Evolutionary conservation across 1,140 invertebrate species (phyloP).

Genomic region (Hetaerina americana): DNA sequence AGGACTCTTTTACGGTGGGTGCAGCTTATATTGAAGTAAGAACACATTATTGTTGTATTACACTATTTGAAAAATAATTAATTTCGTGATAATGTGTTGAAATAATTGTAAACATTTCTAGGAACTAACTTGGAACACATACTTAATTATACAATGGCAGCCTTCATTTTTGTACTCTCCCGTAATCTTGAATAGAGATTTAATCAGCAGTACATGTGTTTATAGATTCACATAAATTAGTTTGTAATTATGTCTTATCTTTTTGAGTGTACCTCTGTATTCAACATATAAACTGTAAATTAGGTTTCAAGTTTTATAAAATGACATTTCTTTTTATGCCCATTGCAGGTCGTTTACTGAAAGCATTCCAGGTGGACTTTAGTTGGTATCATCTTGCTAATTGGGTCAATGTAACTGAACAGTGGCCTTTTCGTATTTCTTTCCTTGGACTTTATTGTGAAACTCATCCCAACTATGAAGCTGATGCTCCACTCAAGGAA

Average conservation of each 20-base stretch:
- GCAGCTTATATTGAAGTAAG: too few species aligned
- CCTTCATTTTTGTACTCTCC: too few species aligned
- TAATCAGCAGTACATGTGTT: too few species aligned
- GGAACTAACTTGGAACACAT: too few species aligned
- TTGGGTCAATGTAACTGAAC: conserved; percentile 97
- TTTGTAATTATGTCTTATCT: not conserved
- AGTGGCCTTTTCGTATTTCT: conserved; percentile 94
- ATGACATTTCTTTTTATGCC: conserved; percentile 11
- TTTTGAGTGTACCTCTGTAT: not conserved
- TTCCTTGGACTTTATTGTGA: conserved; percentile 95
- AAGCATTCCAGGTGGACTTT: conserved; percentile 98
- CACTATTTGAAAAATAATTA: too few species aligned
- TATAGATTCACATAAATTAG: too few species aligned
- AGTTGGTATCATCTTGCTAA: conserved; percentile 95
- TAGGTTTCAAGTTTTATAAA: conserved; percentile 4
- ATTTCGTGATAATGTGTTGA: too few species aligned
- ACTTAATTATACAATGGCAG: too few species aligned
- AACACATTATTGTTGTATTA: too few species aligned
- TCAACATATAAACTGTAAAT: conserved; percentile 1
- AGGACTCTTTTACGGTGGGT: too few species aligned
- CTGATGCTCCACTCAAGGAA: conserved; percentile 68
- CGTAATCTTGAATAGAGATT: too few species aligned
- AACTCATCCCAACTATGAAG: conserved; percentile 77
- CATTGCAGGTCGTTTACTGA: conserved; percentile 69
- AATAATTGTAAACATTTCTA: too few species aligned